Percentiles rank a stretch among this genome's conserved stretches.
phyloP scores from a whole-genome alignment of 2,888 invertebrate genomes.

The Dolichomitus sp. region DNA sequence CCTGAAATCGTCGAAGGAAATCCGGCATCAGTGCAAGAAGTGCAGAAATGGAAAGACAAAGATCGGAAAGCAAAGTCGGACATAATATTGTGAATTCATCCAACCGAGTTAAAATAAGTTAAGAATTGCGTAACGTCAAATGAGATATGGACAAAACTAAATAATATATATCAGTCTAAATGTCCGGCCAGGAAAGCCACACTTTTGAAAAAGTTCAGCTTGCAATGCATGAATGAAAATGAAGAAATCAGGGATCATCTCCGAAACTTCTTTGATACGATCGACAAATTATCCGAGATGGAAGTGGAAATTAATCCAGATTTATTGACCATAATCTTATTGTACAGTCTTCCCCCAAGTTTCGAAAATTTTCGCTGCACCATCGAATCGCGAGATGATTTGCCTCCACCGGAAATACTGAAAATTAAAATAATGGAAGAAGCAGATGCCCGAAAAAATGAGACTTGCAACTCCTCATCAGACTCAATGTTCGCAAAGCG shows the following conservation, averaged over 20 bases:
- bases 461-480: too few relatives aligned
- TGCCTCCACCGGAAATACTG: too few relatives aligned
- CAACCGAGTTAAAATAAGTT: conserved; percentile 12
- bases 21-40: too few relatives aligned
- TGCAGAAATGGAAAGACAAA: too few relatives aligned
- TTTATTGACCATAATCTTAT: too few relatives aligned
- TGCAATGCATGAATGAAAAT: conserved; percentile 10
- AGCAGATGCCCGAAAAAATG: too few relatives aligned
- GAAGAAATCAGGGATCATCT: conserved; percentile 44
- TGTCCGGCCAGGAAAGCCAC: conserved; percentile 47
- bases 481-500: too few relatives aligned
- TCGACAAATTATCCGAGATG: background rate
- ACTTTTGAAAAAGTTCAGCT: conserved; percentile 20
- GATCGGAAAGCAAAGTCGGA: conserved; percentile 17
- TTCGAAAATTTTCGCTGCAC: background rate
- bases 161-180: conserved; percentile 23
- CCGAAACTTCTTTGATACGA: conserved; percentile 39
- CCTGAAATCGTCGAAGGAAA: too few relatives aligned
- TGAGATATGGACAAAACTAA: conserved; percentile 21
- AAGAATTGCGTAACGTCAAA: conserved; percentile 37
- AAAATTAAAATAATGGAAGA: too few relatives aligned
- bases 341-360: too few relatives aligned
- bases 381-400: too few relatives aligned
- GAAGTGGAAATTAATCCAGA: too few relatives aligned
- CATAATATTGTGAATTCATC: conserved; percentile 20